Evolutionary conservation across 2,113 vertebrate genomes (phyloP), one percentile per base, ranked within the genome.

Genomic region (Gambusia affinis): DNA sequence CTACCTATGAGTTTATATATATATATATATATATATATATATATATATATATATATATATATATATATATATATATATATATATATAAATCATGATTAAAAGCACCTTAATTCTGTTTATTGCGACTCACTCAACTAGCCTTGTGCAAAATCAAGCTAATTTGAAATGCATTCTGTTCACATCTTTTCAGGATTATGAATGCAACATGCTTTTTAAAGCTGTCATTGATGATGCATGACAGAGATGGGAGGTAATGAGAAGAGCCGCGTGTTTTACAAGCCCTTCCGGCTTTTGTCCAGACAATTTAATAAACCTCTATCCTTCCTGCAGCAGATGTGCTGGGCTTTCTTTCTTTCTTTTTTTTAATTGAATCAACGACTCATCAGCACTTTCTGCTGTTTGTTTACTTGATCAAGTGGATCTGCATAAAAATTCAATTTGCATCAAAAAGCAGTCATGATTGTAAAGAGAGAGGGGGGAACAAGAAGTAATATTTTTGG

Each of bases 351-450:
- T 12, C 3, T 33, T 73, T 37, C 11, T 63, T 10, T 37, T 37
- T 37, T 0, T 79, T 65, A 63, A 85, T 92, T 89, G 79, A 88
- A 91, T 90, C 81, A 85, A 75, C 87, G 76, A 85, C 67, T 89
- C 82, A 89, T 88, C 86, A 86, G 73, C 64, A 24, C 64, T 76
- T 54, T 84, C 86, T 31, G 71, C 82, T 78, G 70, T 88, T 75
- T 73, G 67, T 87, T 83, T 81, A 89, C 82, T 70, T 84, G 78
- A 83, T 82, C 84, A 71, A 86, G 84, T 67, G 76, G 75, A 90
- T 92, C 80, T 91, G 66, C 87, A 92, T 90, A 85, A 85, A 89
- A 87, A 90, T 85, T 70, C 7, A 83, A 88, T 91, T 90, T 83
- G 39, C 81, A 71, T 61, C 62, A 64, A 86, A 82, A 86, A 75